Conservation (phyloP, 2,113 vertebrate genomes). For the Bubo blakistoni region DNA sequence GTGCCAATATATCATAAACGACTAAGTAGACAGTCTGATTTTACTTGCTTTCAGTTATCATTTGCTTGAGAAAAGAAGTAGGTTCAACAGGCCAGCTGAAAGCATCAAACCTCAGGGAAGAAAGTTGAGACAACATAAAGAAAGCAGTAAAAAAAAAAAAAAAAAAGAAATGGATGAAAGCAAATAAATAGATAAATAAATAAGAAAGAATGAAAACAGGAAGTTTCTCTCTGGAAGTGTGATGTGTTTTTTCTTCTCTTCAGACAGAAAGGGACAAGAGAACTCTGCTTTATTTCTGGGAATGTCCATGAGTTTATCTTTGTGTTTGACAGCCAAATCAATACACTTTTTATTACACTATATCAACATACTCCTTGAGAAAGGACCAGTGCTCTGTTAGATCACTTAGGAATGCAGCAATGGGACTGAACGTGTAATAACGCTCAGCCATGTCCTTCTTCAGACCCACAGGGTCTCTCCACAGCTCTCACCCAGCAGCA, state of each 20-base stretch:
- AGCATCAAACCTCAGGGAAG: background rate
- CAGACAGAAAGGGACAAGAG: background rate
- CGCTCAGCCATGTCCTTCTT: background rate
- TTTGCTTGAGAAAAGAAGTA: background rate
- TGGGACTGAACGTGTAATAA: background rate
- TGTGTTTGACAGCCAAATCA: background rate
- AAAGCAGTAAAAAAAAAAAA: background rate
- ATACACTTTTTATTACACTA: background rate
- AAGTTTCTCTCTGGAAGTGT: background rate
- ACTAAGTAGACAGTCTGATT: background rate
- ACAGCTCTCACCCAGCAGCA: background rate
- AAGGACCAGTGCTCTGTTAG: background rate
- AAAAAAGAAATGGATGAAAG: background rate
- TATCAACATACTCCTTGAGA: background rate
- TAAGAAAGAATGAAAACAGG: background rate
- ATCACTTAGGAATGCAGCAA: background rate
- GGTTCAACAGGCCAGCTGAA: background rate
- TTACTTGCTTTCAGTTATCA: background rate
- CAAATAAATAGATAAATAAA: background rate
- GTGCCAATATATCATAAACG: background rate
- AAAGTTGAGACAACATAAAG: background rate
- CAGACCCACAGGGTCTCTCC: background rate
- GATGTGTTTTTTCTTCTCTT: background rate
- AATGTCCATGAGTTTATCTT: background rate
- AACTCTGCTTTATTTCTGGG: background rate